Evolutionary conservation across 2,888 invertebrate genomes (phyloP).

Genomic region (Zonitis immaculata): DNA sequence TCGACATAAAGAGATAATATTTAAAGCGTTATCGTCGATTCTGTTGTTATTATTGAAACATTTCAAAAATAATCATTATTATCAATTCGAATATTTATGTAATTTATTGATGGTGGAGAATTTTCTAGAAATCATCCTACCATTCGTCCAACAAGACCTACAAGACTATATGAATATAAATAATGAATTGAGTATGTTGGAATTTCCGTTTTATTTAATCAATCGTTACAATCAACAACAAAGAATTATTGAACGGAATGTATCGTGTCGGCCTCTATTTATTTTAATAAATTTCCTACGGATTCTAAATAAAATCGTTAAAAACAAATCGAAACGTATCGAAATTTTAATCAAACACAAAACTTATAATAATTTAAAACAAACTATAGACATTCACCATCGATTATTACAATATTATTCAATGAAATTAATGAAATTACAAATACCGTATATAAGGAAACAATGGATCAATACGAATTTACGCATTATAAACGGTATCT

Average conservation of each 20-base stretch:
- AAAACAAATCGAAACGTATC: conserved; percentile 6
- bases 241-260: neutral
- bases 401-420: conserved; percentile 2
- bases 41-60: conserved; percentile 16
- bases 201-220: conserved; percentile 4
- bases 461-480: conserved; percentile 11
- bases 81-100: conserved; percentile 15
- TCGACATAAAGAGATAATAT: conserved; percentile 13
- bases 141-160: neutral
- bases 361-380: neutral
- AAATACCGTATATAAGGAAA: conserved; percentile 3
- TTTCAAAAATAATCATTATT: conserved; percentile 17
- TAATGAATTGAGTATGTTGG: neutral
- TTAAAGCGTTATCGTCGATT: conserved; percentile 16
- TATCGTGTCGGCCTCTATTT: conserved; percentile 5
- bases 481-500: conserved; percentile 9
- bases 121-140: neutral
- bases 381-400: neutral
- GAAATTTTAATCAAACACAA: neutral
- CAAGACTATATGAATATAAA: neutral
- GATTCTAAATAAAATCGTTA: conserved; percentile 15
- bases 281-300: conserved; percentile 12
- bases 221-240: neutral
- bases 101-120: conserved; percentile 1
- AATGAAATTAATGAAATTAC: conserved; percentile 12